A percentile compares a stretch with the other conserved stretches of the same genome.
Evolutionary conservation across 2,888 invertebrate species (phyloP).

Genomic region (Notodonta ziczac): DNA sequence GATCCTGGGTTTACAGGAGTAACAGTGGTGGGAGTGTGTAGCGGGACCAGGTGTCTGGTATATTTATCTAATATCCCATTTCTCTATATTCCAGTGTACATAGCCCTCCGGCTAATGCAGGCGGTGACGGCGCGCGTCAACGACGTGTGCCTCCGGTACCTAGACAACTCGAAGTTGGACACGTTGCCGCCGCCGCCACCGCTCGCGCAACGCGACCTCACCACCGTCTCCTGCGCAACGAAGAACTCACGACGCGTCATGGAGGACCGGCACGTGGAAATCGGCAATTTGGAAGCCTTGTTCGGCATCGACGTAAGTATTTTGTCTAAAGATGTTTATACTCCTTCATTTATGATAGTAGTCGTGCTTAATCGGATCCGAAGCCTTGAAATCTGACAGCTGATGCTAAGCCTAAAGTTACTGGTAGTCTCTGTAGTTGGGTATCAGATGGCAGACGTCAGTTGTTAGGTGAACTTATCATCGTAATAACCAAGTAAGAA

Average conservation of each 20-base stretch:
- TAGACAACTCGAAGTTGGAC: conserved; percentile 88
- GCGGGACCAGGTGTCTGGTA: too few relatives aligned
- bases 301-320: conserved; percentile 89
- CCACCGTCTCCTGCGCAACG: conserved; percentile 87
- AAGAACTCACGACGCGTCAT: conserved; percentile 94
- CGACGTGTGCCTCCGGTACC: conserved; percentile 88
- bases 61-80: neutral
- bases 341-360: too few relatives aligned
- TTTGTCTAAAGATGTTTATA: neutral
- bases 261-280: conserved; percentile 95
- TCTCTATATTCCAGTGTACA: conserved; percentile 85
- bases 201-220: conserved; percentile 74
- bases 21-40: too few relatives aligned
- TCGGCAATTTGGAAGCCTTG: conserved; percentile 92
- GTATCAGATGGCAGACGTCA: too few relatives aligned
- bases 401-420: too few relatives aligned
- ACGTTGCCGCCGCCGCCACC: conserved; percentile 86
- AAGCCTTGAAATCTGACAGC: too few relatives aligned
- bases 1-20: too few relatives aligned
- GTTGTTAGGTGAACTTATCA: too few relatives aligned
- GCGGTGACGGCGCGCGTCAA: conserved; percentile 89
- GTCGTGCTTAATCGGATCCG: too few relatives aligned
- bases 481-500: too few relatives aligned
- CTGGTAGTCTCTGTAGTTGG: too few relatives aligned
- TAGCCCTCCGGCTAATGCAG: conserved; percentile 90